phyloP scores from a whole-genome alignment of 2,888 invertebrate genomes.

The Hypomecis atomaria region DNA sequence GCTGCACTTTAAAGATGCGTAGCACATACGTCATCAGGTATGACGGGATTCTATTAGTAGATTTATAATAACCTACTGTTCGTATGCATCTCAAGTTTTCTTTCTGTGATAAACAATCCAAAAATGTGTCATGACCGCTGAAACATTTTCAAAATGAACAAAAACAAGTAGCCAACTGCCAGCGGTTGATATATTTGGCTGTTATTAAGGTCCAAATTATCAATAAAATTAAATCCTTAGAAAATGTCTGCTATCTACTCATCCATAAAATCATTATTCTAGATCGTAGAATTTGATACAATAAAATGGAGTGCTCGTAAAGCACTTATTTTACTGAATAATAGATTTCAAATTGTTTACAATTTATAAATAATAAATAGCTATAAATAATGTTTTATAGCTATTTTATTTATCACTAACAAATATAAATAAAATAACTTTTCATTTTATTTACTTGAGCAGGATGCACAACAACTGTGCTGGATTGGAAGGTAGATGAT shows the following conservation, averaged over 20 bases:
- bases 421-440: constrained; percentile 19
- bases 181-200: neutral
- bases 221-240: no score
- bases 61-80: no score
- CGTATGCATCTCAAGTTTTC: no score
- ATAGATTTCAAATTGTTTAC: constrained; percentile 27
- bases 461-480: no score
- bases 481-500: no score
- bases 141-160: no score
- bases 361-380: constrained; percentile 2
- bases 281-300: constrained; percentile 22
- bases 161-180: no score
- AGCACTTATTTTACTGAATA: constrained; percentile 10
- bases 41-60: no score
- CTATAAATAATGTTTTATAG: constrained; percentile 9
- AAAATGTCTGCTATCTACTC: constrained; percentile 11
- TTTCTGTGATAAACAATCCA: no score
- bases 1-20: no score
- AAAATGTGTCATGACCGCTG: no score
- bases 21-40: no score
- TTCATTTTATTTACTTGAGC: neutral
- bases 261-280: constrained; percentile 23
- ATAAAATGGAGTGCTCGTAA: constrained; percentile 28
- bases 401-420: constrained; percentile 22
- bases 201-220: neutral